Evolutionary conservation across 30 jellyfish, hydroid and myxozoan genomes (phyloP).

Genomic region (Cassiopea andromeda): DNA sequence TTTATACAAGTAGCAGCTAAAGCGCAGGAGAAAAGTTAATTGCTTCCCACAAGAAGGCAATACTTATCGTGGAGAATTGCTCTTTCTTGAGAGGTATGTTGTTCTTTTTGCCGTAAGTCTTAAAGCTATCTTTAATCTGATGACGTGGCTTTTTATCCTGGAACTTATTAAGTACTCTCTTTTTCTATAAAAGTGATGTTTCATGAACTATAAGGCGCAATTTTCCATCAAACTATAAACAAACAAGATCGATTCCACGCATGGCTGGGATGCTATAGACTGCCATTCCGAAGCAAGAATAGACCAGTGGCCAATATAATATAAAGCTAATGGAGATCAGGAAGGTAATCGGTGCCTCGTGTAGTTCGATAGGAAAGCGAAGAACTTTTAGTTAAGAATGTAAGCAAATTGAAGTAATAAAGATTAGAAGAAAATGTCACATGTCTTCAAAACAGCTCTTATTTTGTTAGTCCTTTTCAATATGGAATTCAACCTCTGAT

Average conservation of each 20-base stretch:
- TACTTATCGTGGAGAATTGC: background rate
- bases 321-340: no score
- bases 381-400: no score
- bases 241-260: background rate
- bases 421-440: no score
- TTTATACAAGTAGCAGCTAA: background rate
- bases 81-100: background rate
- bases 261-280: background rate
- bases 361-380: no score
- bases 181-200: background rate
- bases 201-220: background rate
- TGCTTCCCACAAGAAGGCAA: background rate
- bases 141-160: background rate
- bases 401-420: no score
- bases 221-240: background rate
- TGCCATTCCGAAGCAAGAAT: no score
- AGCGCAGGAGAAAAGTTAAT: background rate
- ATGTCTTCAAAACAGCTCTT: no score
- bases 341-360: no score
- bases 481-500: no score
- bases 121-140: background rate
- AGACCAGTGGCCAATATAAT: no score
- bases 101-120: background rate
- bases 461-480: no score
- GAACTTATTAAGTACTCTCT: background rate